phyloP scores from a whole-genome alignment of 2,113 vertebrate species.

The Gavialis gangeticus region DNA sequence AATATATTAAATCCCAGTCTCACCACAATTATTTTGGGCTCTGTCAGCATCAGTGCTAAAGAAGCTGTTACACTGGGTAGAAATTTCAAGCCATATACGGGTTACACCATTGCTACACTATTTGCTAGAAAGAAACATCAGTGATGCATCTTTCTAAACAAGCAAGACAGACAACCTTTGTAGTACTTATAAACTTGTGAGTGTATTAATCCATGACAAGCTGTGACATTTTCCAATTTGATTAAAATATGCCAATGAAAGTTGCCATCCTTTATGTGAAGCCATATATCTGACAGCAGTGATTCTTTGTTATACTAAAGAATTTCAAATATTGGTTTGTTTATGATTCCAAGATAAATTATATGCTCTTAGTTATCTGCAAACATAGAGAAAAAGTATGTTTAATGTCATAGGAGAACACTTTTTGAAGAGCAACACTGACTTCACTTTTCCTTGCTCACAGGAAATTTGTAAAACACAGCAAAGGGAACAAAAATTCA shows the following conservation, averaged over 20 bases:
- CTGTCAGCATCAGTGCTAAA: not conserved
- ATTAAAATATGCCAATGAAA: conserved; percentile 42
- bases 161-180: not conserved
- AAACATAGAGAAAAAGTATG: not conserved
- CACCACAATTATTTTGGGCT: not conserved
- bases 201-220: conserved; percentile 12
- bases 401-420: rapidly evolving
- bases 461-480: not conserved
- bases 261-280: conserved; percentile 19
- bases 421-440: no score
- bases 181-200: not conserved
- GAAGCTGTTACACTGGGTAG: not conserved
- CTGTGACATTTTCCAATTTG: conserved; percentile 11
- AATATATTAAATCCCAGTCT: not conserved
- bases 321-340: not conserved
- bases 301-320: conserved; percentile 13
- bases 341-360: not conserved
- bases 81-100: not conserved
- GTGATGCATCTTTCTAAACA: not conserved
- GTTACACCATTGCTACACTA: not conserved
- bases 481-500: no score
- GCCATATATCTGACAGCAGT: not conserved
- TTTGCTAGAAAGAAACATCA: not conserved
- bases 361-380: not conserved
- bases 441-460: no score